Conservation (phyloP, 37 sponge, comb jelly and placozoan genomes). For the Halisarca cf. caerulea region DNA sequence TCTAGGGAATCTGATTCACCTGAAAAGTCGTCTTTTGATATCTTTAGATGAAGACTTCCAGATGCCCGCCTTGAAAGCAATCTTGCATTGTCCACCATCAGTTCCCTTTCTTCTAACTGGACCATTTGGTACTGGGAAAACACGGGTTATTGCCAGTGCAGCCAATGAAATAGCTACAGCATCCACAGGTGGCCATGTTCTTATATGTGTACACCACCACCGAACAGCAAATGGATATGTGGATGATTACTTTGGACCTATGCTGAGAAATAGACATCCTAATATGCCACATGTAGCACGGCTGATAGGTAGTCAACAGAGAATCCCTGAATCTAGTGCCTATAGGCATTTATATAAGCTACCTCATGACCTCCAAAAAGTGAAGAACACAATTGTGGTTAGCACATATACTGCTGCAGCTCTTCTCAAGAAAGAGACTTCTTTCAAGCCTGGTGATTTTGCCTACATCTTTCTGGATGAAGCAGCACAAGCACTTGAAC, state of each 20-base stretch:
- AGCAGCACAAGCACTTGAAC: conserved; percentile 79
- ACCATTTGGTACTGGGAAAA: conserved; percentile 55
- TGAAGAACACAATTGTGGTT: background rate
- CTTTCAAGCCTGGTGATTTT: background rate
- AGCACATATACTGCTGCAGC: conserved; percentile 1
- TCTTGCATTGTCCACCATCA: background rate
- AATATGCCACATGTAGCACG: background rate
- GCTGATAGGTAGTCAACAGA: background rate
- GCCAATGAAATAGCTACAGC: conserved; percentile 21
- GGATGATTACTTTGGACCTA: conserved; percentile 35
- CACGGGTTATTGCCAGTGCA: conserved; percentile 37
- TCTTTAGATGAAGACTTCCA: conserved; percentile 14
- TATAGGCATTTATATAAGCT: too few relatives aligned
- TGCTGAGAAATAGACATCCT: background rate
- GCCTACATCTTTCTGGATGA: conserved; percentile 80
- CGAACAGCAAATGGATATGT: conserved; percentile 34
- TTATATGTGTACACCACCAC: conserved; percentile 41
- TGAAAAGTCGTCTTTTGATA: background rate
- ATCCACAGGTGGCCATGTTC: background rate
- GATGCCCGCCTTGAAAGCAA: background rate
- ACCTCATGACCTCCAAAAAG: background rate
- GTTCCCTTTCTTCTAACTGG: conserved; percentile 37
- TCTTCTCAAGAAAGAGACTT: background rate
- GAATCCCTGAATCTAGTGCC: background rate
- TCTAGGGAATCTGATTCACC: background rate